Conservation (phyloP, 2,113 vertebrate genomes). For the Laticauda laticaudata region DNA sequence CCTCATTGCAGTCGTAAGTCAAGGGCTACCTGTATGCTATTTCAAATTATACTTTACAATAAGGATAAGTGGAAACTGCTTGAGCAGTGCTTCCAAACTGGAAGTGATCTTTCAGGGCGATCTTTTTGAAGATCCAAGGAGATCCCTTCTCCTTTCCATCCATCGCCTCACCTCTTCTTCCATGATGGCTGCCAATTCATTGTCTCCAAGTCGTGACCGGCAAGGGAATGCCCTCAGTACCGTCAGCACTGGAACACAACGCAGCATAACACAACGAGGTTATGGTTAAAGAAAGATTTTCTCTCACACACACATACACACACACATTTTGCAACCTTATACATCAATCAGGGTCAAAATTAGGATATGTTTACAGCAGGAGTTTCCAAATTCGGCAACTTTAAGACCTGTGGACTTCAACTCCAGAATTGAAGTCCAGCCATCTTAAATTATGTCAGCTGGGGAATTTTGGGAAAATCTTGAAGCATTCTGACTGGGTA, state of each 20-base stretch:
- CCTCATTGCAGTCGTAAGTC: neutral
- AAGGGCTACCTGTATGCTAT: neutral
- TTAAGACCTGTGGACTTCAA: neutral
- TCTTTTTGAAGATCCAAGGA: neutral
- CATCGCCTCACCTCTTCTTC: conserved; percentile 85
- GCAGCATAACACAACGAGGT: neutral
- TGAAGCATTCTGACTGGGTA: no score
- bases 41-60: neutral
- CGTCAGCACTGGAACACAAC: conserved; percentile 79
- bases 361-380: neutral
- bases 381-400: neutral
- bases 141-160: no score
- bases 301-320: no score
- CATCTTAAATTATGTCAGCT: no score
- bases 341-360: neutral
- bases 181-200: conserved; percentile 73
- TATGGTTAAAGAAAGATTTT: neutral
- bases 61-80: neutral
- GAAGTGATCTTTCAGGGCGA: neutral
- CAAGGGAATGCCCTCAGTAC: conserved; percentile 91
- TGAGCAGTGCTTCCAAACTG: neutral
- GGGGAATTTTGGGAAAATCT: no score
- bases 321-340: neutral
- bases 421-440: no score
- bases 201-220: conserved; percentile 84